phyloP scores from a whole-genome alignment of 2,797 vertebrate genomes.

The Pelobates cultripes region DNA sequence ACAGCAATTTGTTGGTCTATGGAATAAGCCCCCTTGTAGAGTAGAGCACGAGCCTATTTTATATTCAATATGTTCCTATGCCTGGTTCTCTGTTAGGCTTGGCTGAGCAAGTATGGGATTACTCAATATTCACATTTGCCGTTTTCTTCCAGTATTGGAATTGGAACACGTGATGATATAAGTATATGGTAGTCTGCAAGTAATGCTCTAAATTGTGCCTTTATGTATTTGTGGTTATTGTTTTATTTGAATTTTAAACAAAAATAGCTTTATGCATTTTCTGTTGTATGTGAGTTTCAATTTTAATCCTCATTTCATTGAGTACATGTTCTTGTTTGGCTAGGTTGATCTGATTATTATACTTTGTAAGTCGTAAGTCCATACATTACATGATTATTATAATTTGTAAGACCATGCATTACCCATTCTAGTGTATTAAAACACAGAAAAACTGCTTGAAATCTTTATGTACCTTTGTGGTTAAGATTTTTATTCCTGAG shows the following conservation, averaged over 20 bases:
- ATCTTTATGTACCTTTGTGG: too few relatives aligned
- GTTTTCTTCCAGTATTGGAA: background rate
- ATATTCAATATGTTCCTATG: too few relatives aligned
- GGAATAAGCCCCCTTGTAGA: too few relatives aligned
- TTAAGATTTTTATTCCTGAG: too few relatives aligned
- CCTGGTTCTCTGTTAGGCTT: too few relatives aligned
- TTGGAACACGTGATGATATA: background rate
- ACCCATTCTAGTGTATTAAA: background rate
- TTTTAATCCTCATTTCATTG: constrained; percentile 5
- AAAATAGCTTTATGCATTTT: background rate
- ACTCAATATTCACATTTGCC: too few relatives aligned
- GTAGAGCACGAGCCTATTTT: too few relatives aligned
- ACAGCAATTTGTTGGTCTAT: too few relatives aligned
- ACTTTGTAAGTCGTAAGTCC: background rate
- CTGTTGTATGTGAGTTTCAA: background rate
- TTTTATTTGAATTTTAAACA: background rate
- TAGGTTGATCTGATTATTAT: background rate
- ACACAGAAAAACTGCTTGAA: too few relatives aligned
- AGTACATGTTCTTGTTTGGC: background rate
- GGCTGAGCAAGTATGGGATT: too few relatives aligned
- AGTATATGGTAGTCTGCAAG: background rate
- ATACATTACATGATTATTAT: background rate
- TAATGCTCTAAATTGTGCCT: background rate
- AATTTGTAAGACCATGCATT: background rate
- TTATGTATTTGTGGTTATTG: background rate